phyloP scores from a whole-genome alignment of 2,888 invertebrate species.

The Yponomeuta evonymella region DNA sequence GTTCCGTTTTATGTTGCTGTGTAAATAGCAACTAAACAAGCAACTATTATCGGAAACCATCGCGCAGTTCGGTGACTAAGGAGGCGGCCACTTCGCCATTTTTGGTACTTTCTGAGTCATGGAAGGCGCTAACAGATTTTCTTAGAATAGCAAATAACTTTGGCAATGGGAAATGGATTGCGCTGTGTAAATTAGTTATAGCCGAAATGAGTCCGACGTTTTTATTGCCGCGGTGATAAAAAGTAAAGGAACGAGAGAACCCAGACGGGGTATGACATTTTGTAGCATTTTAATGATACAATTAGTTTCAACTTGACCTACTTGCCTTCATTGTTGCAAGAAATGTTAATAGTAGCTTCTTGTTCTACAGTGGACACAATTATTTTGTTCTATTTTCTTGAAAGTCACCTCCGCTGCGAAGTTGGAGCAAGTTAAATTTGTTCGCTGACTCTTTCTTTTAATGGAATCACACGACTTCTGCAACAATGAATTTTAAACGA shows the following conservation, averaged over 20 bases:
- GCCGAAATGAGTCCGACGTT: not conserved
- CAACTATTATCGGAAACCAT: conserved; percentile 29
- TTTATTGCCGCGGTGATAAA: conserved; percentile 6
- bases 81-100: conserved; percentile 18
- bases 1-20: not conserved
- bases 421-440: conserved; percentile 11
- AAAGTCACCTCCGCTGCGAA: conserved; percentile 4
- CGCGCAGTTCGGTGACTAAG: conserved; percentile 38
- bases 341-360: conserved; percentile 1
- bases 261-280: conserved; percentile 12
- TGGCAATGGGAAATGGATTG: conserved; percentile 40
- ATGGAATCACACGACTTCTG: not conserved
- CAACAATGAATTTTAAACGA: conserved; percentile 10
- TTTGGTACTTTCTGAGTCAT: conserved; percentile 50
- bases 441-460: conserved; percentile 9
- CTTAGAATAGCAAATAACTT: conserved; percentile 65
- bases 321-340: not conserved
- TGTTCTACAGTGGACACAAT: not conserved
- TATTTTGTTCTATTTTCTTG: conserved; percentile 8
- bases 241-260: conserved; percentile 2
- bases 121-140: conserved; percentile 57
- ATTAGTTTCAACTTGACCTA: conserved; percentile 13
- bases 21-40: conserved; percentile 4
- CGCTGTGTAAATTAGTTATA: not conserved
- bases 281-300: conserved; percentile 8